phyloP scores from a whole-genome alignment of 2,113 vertebrate genomes.

The Crypturellus undulatus region DNA sequence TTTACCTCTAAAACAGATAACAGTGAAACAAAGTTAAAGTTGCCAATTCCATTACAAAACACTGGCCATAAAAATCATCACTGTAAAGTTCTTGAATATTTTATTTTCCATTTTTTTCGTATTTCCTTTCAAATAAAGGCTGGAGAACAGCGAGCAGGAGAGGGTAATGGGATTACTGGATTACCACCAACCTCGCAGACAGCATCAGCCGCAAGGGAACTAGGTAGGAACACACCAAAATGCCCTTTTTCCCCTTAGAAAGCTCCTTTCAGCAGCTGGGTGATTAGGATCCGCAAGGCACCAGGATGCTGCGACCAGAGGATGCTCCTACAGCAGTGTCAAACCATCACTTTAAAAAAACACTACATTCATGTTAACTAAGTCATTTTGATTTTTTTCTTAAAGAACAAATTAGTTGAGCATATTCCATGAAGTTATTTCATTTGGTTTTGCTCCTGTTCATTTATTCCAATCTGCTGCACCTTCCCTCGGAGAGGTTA shows the following conservation, averaged over 20 bases:
- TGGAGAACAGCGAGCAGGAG: accelerated
- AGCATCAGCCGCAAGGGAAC: background rate
- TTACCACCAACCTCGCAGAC: background rate
- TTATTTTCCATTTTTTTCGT: background rate
- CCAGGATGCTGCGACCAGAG: background rate
- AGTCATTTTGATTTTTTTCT: background rate
- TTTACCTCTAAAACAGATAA: background rate
- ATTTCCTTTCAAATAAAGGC: background rate
- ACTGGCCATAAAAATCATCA: background rate
- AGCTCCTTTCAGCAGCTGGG: background rate
- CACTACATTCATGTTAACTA: background rate
- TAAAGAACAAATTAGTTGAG: conserved; percentile 48
- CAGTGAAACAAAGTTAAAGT: background rate
- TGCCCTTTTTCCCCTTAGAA: background rate
- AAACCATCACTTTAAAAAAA: background rate
- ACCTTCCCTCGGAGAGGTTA: conserved; percentile 68
- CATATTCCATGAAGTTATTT: conserved; percentile 49
- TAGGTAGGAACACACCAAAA: background rate
- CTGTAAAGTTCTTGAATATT: background rate
- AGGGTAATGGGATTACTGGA: background rate
- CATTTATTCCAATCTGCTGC: conserved; percentile 66
- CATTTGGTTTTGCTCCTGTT: conserved; percentile 60
- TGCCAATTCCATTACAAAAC: background rate
- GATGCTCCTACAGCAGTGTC: background rate
- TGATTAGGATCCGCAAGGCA: background rate